A percentile compares a stretch with the other conserved stretches of the same genome.
phyloP scores from a whole-genome alignment of 2,113 vertebrate genomes.

The Paramisgurnus dabryanus region DNA sequence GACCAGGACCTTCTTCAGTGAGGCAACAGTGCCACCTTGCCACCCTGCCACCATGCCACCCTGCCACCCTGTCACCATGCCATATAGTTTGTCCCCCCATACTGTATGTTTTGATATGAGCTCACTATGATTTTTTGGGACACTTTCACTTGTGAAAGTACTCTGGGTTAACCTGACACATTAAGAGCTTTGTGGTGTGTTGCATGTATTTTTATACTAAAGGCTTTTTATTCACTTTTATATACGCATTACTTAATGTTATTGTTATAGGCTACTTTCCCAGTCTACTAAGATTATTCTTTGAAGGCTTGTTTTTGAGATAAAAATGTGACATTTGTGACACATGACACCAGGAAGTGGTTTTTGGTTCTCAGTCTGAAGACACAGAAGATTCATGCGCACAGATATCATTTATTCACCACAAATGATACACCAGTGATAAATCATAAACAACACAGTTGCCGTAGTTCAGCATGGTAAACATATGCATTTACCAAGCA shows the following conservation, averaged over 20 bases:
- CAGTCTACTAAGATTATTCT: not conserved
- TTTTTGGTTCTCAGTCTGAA: slow-evolving; percentile 26
- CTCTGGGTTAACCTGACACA: not conserved
- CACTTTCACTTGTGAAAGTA: not conserved
- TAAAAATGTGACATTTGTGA: not conserved
- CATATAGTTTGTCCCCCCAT: not conserved
- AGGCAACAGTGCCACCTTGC: no score
- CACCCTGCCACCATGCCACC: no score
- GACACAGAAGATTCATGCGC: not conserved
- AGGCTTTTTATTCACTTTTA: not conserved
- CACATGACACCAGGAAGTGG: slow-evolving; percentile 37
- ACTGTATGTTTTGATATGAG: not conserved
- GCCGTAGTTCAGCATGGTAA: not conserved
- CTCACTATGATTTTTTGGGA: not conserved
- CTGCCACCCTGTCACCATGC: no score
- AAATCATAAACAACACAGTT: not conserved
- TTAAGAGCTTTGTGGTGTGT: not conserved
- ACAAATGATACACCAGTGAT: not conserved
- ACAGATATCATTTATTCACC: not conserved
- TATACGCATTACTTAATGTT: not conserved
- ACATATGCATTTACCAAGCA: not conserved
- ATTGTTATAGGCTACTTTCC: not conserved
- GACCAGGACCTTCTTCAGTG: no score
- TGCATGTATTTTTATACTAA: not conserved
- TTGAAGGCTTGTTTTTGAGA: not conserved